A percentile compares a stretch with the other conserved stretches of the same genome.
These are phyloP conservation scores for Iphiclides podalirius DNA, from an alignment of 2,888 invertebrate species.

Conservation along the genomic window DNA sequence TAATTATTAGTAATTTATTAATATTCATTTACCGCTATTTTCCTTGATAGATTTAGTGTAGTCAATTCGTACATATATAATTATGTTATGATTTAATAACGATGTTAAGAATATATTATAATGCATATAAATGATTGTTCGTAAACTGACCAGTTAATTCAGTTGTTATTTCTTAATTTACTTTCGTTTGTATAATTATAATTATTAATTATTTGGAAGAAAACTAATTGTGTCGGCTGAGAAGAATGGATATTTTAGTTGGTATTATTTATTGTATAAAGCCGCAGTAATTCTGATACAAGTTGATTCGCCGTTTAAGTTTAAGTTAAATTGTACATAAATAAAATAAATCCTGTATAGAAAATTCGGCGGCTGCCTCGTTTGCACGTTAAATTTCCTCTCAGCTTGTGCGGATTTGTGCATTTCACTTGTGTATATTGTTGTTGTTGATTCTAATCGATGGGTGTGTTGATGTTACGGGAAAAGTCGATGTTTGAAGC, in stretches of 20 bases:
- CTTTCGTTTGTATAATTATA: too few relatives aligned
- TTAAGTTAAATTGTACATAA: slow-evolving; percentile 34
- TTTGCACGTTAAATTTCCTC: not conserved
- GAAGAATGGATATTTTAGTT: too few relatives aligned
- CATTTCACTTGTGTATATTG: slow-evolving; percentile 25
- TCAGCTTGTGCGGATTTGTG: slow-evolving; percentile 3
- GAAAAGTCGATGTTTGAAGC: not conserved
- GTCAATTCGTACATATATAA: not conserved
- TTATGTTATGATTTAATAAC: not conserved
- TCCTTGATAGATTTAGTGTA: not conserved
- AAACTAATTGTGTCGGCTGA: too few relatives aligned
- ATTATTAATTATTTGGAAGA: too few relatives aligned
- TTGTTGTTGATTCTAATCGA: slow-evolving; percentile 24
- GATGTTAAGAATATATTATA: not conserved
- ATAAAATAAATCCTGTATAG: slow-evolving; percentile 27
- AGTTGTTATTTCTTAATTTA: too few relatives aligned
- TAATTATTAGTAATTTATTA: slow-evolving; percentile 17
- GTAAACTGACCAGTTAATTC: too few relatives aligned
- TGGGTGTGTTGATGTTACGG: not conserved
- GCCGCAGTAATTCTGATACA: too few relatives aligned
- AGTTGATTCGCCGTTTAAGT: slow-evolving; percentile 19
- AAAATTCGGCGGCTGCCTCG: slow-evolving; percentile 13
- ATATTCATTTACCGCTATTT: slow-evolving; percentile 3
- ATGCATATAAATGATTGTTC: not conserved
- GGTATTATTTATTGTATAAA: too few relatives aligned